phyloP scores from a whole-genome alignment of 2,888 invertebrate species.

The Cataglyphis rosenhaueri region DNA sequence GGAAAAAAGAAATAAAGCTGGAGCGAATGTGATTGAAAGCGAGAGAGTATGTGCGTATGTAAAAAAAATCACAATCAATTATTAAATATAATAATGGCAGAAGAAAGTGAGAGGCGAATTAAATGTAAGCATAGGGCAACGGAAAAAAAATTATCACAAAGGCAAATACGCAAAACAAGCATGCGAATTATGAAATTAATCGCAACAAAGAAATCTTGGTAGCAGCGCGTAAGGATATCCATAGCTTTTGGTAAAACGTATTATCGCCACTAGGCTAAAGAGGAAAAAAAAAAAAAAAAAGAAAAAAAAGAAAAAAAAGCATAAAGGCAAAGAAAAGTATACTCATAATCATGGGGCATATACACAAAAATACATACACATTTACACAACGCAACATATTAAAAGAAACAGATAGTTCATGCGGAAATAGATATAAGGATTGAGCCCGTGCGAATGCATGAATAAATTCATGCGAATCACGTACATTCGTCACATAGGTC shows the following conservation, averaged over 20 bases:
- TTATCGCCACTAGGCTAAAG: conserved; percentile 80
- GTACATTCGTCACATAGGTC: conserved; percentile 22
- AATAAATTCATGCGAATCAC: conserved; percentile 26
- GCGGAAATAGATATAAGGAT: conserved; percentile 70
- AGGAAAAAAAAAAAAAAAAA: conserved; percentile 18
- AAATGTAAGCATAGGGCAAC: conserved; percentile 63
- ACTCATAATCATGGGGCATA: conserved; percentile 49
- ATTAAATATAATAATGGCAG: conserved; percentile 78
- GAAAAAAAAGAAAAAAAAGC: conserved; percentile 57
- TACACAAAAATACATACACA: conserved; percentile 56
- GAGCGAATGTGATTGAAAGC: conserved; percentile 30
- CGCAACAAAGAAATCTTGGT: conserved; percentile 75
- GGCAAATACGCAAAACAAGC: conserved; percentile 37
- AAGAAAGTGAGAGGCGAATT: conserved; percentile 60
- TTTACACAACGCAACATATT: conserved; percentile 44
- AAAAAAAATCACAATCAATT: conserved; percentile 81
- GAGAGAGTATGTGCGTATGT: conserved; percentile 58
- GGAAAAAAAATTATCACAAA: conserved; percentile 49
- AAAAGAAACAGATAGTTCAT: conserved; percentile 54
- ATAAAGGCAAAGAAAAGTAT: conserved; percentile 55
- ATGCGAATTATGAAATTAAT: conserved; percentile 66
- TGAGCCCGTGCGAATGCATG: conserved; percentile 69
- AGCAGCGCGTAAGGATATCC: conserved; percentile 80
- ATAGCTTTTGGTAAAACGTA: conserved; percentile 82
- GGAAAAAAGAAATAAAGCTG: conserved; percentile 3